Percentiles rank a stretch among this genome's conserved stretches.
Conservation (phyloP, 1,140 invertebrate genomes). For the Aphis craccivora region DNA sequence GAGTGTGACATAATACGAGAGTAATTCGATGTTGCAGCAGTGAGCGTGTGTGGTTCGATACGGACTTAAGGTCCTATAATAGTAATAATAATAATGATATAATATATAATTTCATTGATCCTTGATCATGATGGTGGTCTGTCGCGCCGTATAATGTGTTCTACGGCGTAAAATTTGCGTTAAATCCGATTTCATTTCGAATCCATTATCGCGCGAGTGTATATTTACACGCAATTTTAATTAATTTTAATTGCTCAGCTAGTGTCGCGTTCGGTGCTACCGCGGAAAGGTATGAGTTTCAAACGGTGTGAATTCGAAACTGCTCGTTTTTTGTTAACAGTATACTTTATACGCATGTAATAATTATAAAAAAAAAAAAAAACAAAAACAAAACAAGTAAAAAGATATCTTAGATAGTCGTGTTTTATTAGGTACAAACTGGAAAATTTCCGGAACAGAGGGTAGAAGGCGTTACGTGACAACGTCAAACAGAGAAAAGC, state of each 20-base stretch:
- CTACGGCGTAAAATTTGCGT: constrained; percentile 8
- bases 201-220: neutral
- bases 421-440: neutral
- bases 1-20: neutral
- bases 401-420: neutral
- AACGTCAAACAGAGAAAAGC: neutral
- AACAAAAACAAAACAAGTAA: neutral
- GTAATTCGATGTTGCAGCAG: neutral
- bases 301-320: neutral
- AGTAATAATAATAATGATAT: neutral
- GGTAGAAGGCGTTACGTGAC: neutral
- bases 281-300: neutral
- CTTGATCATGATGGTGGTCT: neutral
- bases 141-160: neutral
- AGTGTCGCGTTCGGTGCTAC: neutral
- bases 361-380: neutral
- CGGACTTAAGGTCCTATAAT: neutral
- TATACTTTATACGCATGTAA: neutral
- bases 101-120: neutral
- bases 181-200: constrained; percentile 4
- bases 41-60: constrained; percentile 17
- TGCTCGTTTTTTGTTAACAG: neutral
- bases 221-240: neutral
- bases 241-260: constrained; percentile 14
- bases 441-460: neutral